Evolutionary conservation across 2,113 vertebrate genomes (phyloP).

Genomic region (Plestiodon gilberti): DNA sequence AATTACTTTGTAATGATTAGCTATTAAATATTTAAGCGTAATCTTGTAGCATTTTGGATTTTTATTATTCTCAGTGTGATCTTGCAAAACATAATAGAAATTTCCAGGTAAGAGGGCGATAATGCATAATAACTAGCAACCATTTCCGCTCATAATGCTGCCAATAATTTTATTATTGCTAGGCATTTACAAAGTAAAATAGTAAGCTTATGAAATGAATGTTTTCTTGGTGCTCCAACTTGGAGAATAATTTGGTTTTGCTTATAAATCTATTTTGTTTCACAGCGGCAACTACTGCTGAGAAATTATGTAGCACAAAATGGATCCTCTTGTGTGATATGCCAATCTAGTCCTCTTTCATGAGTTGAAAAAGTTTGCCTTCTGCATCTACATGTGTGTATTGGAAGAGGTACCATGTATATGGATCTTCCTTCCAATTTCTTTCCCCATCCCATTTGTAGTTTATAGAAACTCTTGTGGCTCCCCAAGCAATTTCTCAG

Average conservation of each 20-base stretch:
- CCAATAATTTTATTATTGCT: constrained; percentile 23
- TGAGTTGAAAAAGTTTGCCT: not conserved
- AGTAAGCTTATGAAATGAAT: constrained; percentile 5
- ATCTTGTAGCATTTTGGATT: constrained; percentile 18
- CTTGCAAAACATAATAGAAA: constrained; percentile 28
- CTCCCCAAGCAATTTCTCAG: not conserved
- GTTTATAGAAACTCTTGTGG: not conserved
- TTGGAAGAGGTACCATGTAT: not conserved
- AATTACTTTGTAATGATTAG: constrained; percentile 29
- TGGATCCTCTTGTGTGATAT: not conserved
- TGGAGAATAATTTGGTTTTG: not conserved
- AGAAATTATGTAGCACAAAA: not conserved
- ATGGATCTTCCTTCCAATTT: no score
- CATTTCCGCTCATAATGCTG: constrained; percentile 1
- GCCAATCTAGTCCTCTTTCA: not conserved
- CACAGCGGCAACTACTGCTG: not conserved
- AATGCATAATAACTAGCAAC: constrained; percentile 18
- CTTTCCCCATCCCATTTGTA: not conserved
- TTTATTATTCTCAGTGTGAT: constrained; percentile 30
- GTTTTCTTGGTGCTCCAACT: constrained; percentile 14
- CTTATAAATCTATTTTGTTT: constrained; percentile 1
- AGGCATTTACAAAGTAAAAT: constrained; percentile 26
- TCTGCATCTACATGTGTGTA: no score
- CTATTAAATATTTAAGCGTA: constrained; percentile 32
- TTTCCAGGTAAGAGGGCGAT: constrained; percentile 20